A percentile compares a stretch with the other conserved stretches of the same genome.
Evolutionary conservation across 2,888 invertebrate genomes (phyloP).

Genomic region (Cerastis leucographa): DNA sequence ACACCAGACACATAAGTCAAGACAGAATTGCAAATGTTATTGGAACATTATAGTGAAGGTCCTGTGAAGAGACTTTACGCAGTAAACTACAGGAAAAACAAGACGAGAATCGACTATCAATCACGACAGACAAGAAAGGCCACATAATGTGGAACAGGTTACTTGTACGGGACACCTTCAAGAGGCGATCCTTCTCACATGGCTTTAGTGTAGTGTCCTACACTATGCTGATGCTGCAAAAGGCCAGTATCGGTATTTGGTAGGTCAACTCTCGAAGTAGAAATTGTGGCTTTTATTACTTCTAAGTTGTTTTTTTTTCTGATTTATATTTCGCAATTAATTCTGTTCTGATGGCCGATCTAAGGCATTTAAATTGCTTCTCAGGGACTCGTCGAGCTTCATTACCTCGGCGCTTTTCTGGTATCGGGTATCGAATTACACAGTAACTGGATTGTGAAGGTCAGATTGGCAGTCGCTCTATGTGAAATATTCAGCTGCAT

Average conservation of each 20-base stretch:
- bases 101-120: slow-evolving; percentile 13
- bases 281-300: neutral
- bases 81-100: slow-evolving; percentile 20
- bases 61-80: neutral
- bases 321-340: neutral
- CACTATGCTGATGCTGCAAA: neutral
- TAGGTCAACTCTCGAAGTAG: neutral
- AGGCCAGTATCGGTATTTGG: neutral
- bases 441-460: neutral
- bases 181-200: slow-evolving; percentile 21
- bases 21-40: neutral
- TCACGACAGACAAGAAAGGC: slow-evolving; percentile 22
- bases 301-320: neutral
- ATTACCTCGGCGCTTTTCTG: neutral
- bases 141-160: slow-evolving; percentile 15
- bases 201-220: neutral
- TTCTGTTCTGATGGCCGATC: neutral
- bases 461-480: neutral
- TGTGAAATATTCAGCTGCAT: neutral
- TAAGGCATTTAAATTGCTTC: neutral
- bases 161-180: slow-evolving; percentile 14
- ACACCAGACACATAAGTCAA: too few species aligned
- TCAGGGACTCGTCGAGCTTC: neutral
- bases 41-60: neutral
- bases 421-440: neutral